phyloP scores from a whole-genome alignment of 2,888 invertebrate species.

The Microplitis deprimator region DNA sequence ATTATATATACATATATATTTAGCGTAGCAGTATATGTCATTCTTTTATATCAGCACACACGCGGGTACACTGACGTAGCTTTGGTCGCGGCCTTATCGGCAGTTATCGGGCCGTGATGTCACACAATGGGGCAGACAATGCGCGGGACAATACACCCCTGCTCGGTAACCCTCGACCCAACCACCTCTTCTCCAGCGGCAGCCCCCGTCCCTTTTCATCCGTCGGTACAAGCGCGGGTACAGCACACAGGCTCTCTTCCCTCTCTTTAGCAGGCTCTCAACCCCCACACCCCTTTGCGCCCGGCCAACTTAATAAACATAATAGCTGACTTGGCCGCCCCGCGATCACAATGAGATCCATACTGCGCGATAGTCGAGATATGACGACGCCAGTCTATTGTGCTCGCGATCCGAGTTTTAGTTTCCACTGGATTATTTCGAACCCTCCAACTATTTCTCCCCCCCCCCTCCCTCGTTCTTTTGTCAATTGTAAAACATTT shows the following conservation, averaged over 20 bases:
- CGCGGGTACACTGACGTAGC: slow-evolving; percentile 53
- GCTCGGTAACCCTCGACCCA: slow-evolving; percentile 56
- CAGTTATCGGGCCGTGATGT: slow-evolving; percentile 72
- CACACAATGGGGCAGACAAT: slow-evolving; percentile 72
- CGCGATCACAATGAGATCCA: slow-evolving; percentile 67
- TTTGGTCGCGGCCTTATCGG: slow-evolving; percentile 70
- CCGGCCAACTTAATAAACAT: slow-evolving; percentile 70
- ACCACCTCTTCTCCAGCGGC: slow-evolving; percentile 26
- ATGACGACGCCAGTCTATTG: slow-evolving; percentile 61
- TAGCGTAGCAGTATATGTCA: slow-evolving; percentile 41
- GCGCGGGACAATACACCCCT: slow-evolving; percentile 69
- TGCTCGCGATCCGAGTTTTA: slow-evolving; percentile 57
- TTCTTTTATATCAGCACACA: slow-evolving; percentile 50
- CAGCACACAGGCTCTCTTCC: slow-evolving; percentile 45
- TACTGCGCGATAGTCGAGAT: slow-evolving; percentile 64
- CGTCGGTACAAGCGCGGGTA: slow-evolving; percentile 36
- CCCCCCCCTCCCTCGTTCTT: slow-evolving; percentile 11
- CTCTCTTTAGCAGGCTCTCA: slow-evolving; percentile 48
- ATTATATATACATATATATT: slow-evolving; percentile 29
- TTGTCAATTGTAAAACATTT: slow-evolving; percentile 21
- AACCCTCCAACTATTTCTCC: slow-evolving; percentile 24
- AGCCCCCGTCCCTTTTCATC: slow-evolving; percentile 1
- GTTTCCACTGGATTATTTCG: slow-evolving; percentile 58
- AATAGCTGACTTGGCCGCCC: slow-evolving; percentile 68
- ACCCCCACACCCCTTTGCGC: slow-evolving; percentile 44